Base-by-base conservation (phyloP, 2,113 vertebrate genomes). In the Coryphaenoides rupestris region DNA sequence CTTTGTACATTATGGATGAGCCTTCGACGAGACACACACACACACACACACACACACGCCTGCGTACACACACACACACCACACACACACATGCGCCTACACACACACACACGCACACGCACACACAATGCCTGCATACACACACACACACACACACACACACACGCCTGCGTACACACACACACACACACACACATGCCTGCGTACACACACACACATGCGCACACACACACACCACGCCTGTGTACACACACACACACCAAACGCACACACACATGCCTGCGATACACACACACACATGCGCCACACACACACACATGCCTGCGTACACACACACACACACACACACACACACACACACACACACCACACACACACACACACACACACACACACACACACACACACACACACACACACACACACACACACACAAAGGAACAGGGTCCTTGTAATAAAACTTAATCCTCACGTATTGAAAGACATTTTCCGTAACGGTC, bases 1-100 rank as follows among this genome's bases (percentile, higher is more conserved):
- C 86, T 90, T 88, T 88, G 78, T 90, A 85, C 85, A 87, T 88
- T 88, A 85, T 86, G 87, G 85, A 90, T 84, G 82, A 88, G 81
- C 78, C 73, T 67, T 73, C 78, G 72, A 79, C 72, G 79, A 68
- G 66, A 78, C 19, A 60, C 56, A 69, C 65, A 21, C 72, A 47
- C 54, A 64, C 54, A 45, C 66, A 23, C 53, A 60, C 59, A 19
- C 21, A 9, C 60, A 56, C 60, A 55, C 55, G 5, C 50, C 5
- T 5, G 15, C 53, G 40, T 50, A 57, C 58, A 40, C 19, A 45
- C 60, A 55, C 65, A 62, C 73, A 49, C 62, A 55, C n/a, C 19
- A 60, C 70, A 62, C 54, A 53, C 54, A 50, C 63, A 45, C 16
- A 55, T 28, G 19, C 55, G 5, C 50, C 5, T 5, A n/a, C 53